phyloP scores from a whole-genome alignment of 2,888 invertebrate species.

The Ectemnius cavifrons region DNA sequence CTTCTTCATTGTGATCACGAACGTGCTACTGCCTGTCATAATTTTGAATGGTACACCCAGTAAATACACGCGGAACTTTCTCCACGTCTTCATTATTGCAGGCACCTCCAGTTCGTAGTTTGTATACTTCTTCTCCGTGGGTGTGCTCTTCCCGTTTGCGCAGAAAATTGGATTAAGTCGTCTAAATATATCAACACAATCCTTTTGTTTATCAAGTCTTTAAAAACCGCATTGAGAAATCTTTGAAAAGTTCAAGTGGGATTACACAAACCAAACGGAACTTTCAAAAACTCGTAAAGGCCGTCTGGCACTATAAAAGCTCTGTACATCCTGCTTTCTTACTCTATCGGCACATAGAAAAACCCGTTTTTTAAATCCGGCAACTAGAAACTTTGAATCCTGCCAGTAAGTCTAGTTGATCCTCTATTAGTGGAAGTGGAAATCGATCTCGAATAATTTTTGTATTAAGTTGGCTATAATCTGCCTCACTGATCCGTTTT shows the following conservation, averaged over 20 bases:
- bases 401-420: background rate
- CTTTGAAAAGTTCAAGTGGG: background rate
- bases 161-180: background rate
- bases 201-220: background rate
- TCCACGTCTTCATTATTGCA: background rate
- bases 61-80: slow-evolving; percentile 10
- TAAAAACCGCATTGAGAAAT: background rate
- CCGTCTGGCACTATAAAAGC: background rate
- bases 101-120: no score
- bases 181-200: background rate
- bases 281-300: background rate
- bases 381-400: background rate
- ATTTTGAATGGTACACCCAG: slow-evolving; percentile 10
- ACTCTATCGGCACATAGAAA: background rate
- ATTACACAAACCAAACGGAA: background rate
- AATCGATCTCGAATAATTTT: background rate
- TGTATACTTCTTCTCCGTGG: no score
- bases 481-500: background rate
- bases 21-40: slow-evolving; percentile 10
- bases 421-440: background rate
- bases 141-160: no score
- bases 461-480: background rate
- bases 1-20: slow-evolving; percentile 6
- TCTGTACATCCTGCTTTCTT: background rate
- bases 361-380: background rate